Evolutionary conservation across 2,888 invertebrate genomes (phyloP).

Genomic region (Folsomia candida): DNA sequence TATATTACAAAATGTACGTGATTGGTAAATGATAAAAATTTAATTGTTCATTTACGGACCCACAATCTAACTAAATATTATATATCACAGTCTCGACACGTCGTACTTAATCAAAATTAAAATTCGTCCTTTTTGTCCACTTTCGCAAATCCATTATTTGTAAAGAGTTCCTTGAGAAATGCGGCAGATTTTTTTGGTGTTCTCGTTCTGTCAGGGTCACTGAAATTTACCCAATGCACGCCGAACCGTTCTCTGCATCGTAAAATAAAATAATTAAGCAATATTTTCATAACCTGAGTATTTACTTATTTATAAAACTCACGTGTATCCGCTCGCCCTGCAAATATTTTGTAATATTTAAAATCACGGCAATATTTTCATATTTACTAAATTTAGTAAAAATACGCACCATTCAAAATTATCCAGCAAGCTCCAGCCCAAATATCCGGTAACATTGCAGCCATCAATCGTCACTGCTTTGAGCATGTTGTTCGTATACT

Average conservation of each 20-base stretch:
- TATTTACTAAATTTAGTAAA: too few relatives aligned
- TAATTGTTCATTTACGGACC: too few relatives aligned
- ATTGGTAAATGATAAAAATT: too few relatives aligned
- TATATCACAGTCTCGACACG: too few relatives aligned
- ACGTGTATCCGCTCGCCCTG: constrained; percentile 33
- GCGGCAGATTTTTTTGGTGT: constrained; percentile 40
- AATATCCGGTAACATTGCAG: constrained; percentile 40
- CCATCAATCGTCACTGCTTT: constrained; percentile 44
- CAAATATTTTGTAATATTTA: background rate
- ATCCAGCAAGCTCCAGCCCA: constrained; percentile 42
- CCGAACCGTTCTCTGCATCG: constrained; percentile 42
- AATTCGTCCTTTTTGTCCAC: too few relatives aligned
- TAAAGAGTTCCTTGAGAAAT: constrained; percentile 36
- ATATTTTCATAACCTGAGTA: background rate
- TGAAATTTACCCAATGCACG: constrained; percentile 45
- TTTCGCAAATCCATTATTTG: constrained; percentile 36
- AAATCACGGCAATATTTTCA: background rate
- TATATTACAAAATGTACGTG: too few relatives aligned
- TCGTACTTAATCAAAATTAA: too few relatives aligned
- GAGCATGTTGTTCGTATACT: constrained; percentile 43
- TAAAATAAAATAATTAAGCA: background rate
- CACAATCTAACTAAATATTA: too few relatives aligned
- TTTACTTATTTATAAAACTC: constrained; percentile 9
- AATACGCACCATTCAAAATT: constrained; percentile 46
- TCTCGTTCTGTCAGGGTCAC: constrained; percentile 24